Conservation (phyloP, 2,888 invertebrate genomes). For the Biston betularia region DNA sequence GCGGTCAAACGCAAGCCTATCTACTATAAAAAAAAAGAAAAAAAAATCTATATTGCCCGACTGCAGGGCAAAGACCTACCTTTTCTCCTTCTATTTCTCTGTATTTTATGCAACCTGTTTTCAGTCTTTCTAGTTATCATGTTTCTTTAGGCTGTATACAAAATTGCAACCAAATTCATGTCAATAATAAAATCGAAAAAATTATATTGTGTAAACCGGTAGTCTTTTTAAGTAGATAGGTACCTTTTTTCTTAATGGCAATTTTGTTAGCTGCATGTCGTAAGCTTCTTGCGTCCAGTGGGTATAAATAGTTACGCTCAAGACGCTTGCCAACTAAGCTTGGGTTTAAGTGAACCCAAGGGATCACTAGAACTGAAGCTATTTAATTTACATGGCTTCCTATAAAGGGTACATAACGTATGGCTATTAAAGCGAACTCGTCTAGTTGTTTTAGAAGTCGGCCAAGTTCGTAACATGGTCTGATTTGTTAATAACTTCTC, state of each 20-base stretch:
- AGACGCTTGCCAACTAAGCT: slow-evolving; percentile 42
- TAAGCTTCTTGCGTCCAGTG: slow-evolving; percentile 25
- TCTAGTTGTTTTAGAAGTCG: slow-evolving; percentile 33
- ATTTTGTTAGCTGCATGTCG: slow-evolving; percentile 14
- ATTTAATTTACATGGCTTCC: slow-evolving; percentile 45
- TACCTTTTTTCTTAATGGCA: slow-evolving; percentile 2
- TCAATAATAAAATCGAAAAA: too few relatives aligned
- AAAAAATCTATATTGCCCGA: too few relatives aligned
- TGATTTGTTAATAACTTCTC: slow-evolving; percentile 34
- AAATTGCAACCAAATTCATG: too few relatives aligned
- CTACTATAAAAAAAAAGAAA: too few relatives aligned
- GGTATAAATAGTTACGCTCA: slow-evolving; percentile 32
- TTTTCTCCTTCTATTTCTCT: too few relatives aligned
- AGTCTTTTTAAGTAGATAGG: background rate
- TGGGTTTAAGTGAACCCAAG: slow-evolving; percentile 44
- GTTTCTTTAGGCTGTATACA: too few relatives aligned
- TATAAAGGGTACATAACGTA: slow-evolving; percentile 35
- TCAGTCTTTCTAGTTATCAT: too few relatives aligned
- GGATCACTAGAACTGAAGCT: slow-evolving; percentile 41
- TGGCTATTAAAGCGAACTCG: slow-evolving; percentile 32
- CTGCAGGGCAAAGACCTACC: too few relatives aligned
- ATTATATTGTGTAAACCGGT: too few relatives aligned
- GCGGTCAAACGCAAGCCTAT: too few relatives aligned
- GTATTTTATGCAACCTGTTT: too few relatives aligned
- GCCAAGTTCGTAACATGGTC: slow-evolving; percentile 28